Conservation (phyloP, 2,113 vertebrate species). For the Boleophthalmus pectinirostris region DNA sequence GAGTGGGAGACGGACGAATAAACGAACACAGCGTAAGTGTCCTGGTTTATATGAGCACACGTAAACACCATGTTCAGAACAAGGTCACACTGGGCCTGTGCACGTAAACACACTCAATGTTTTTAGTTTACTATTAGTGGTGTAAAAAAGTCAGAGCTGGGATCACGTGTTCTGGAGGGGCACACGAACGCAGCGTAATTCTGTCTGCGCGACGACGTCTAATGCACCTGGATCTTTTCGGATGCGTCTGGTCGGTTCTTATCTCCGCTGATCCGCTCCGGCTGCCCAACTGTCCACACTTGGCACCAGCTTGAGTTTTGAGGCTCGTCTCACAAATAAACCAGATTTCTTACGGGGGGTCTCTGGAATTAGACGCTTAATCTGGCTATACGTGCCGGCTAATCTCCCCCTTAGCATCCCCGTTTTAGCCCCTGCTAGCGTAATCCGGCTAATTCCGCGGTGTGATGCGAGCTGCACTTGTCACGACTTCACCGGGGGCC, state of each 20-base stretch:
- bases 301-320: conserved; percentile 75
- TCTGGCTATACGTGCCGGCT: conserved; percentile 82
- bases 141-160: too few species aligned
- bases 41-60: too few species aligned
- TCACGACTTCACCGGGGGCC: conserved; percentile 41
- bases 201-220: conserved; percentile 1
- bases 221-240: conserved; percentile 64
- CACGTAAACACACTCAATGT: too few species aligned
- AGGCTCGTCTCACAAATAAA: conserved; percentile 77
- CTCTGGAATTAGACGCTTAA: conserved; percentile 87
- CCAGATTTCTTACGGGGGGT: conserved; percentile 83
- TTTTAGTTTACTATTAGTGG: too few species aligned
- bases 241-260: conserved; percentile 43
- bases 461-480: conserved; percentile 58
- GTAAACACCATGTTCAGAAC: too few species aligned
- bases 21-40: too few species aligned
- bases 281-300: conserved; percentile 68
- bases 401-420: conserved; percentile 78
- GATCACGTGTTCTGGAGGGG: too few species aligned
- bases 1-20: too few species aligned
- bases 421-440: conserved; percentile 70
- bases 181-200: too few species aligned
- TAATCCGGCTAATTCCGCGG: conserved; percentile 72
- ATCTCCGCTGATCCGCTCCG: conserved; percentile 66
- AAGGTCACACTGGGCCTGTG: too few species aligned